Evolutionary conservation across 1,140 invertebrate genomes (phyloP).

Genomic region (Cyrtorhinus lividipennis): DNA sequence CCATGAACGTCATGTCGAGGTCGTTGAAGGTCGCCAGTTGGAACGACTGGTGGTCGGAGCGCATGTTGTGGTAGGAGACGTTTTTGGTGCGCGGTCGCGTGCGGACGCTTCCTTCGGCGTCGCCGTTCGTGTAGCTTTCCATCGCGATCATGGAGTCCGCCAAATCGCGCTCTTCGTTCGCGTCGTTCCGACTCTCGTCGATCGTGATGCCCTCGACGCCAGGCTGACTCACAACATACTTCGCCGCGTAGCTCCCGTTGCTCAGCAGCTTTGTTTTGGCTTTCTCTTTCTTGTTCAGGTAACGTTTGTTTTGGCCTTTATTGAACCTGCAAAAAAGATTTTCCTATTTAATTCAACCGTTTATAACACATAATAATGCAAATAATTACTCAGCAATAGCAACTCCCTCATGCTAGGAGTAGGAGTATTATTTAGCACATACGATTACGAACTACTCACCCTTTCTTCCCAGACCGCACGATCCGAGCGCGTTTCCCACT

Average conservation of each 20-base stretch:
- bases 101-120: slow-evolving; percentile 25
- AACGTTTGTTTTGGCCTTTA: slow-evolving; percentile 35
- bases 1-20: slow-evolving; percentile 19
- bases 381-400: no score
- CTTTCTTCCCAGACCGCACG: slow-evolving; percentile 17
- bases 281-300: slow-evolving; percentile 35
- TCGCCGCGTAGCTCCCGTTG: slow-evolving; percentile 21
- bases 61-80: slow-evolving; percentile 42
- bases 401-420: no score
- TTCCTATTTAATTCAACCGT: neutral
- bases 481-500: slow-evolving; percentile 8
- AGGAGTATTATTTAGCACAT: no score
- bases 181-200: neutral
- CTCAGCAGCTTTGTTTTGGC: slow-evolving; percentile 24
- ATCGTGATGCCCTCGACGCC: neutral
- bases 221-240: slow-evolving; percentile 27
- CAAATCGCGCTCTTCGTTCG: slow-evolving; percentile 2
- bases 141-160: slow-evolving; percentile 28
- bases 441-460: no score
- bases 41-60: slow-evolving; percentile 32
- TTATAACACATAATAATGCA: neutral
- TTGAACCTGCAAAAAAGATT: slow-evolving; percentile 2
- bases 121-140: slow-evolving; percentile 27
- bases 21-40: slow-evolving; percentile 34
- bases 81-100: slow-evolving; percentile 45